phyloP scores from a whole-genome alignment of 2,888 invertebrate genomes.

The Epiblema foenella region DNA sequence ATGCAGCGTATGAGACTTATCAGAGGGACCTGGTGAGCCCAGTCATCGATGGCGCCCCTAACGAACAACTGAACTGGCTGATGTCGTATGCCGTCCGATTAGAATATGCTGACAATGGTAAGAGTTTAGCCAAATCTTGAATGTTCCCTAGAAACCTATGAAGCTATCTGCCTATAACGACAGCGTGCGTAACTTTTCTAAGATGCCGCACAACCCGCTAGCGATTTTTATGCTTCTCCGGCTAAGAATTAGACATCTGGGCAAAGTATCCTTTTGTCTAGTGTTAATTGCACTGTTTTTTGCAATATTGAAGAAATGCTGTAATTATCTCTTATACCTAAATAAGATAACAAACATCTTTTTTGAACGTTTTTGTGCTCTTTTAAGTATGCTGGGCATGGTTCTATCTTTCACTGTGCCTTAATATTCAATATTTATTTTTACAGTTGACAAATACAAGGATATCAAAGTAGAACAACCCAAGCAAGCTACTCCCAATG shows the following conservation, averaged over 20 bases:
- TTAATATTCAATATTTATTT: conserved; percentile 37
- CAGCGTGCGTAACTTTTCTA: no score
- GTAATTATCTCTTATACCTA: not conserved
- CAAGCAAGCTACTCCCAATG: conserved; percentile 87
- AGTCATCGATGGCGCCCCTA: conserved; percentile 77
- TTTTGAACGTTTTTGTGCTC: not conserved
- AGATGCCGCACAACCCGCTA: no score
- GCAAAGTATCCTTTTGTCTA: not conserved
- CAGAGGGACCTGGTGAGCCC: conserved; percentile 91
- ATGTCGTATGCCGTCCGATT: conserved; percentile 92
- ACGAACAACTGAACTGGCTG: conserved; percentile 94
- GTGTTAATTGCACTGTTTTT: not conserved
- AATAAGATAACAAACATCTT: not conserved
- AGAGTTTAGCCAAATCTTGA: conserved; percentile 48
- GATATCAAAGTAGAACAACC: conserved; percentile 86
- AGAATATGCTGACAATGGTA: conserved; percentile 93
- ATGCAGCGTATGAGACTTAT: conserved; percentile 88
- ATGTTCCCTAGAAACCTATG: no score
- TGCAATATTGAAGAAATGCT: no score
- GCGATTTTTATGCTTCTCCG: no score
- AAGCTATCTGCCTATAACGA: no score
- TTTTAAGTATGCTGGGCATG: not conserved
- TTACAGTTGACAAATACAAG: conserved; percentile 89
- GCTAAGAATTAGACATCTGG: no score
- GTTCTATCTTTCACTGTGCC: not conserved